phyloP scores from a whole-genome alignment of 2,888 invertebrate genomes.

The Achlya flavicornis region DNA sequence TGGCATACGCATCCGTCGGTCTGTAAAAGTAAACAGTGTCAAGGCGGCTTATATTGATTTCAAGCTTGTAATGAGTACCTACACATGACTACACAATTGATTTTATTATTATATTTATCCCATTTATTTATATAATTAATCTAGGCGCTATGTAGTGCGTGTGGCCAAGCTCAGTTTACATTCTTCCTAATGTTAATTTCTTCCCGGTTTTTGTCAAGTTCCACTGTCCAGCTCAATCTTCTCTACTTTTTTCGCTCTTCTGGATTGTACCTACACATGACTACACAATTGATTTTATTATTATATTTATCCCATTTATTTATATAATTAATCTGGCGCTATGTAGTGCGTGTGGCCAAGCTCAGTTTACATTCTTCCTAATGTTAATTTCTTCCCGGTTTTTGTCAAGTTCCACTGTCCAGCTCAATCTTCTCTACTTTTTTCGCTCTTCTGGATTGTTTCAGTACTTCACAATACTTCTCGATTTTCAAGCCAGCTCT shows the following conservation, averaged over 20 bases:
- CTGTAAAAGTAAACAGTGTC: conserved; percentile 75
- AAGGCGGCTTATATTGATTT: conserved; percentile 76
- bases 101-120: conserved; percentile 30
- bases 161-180: not conserved
- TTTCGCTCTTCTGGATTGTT: no score
- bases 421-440: no score
- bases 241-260: no score
- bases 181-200: no score
- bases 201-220: no score
- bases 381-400: no score
- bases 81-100: conserved; percentile 54
- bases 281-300: conserved; percentile 53
- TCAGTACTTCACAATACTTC: no score
- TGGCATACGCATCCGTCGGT: conserved; percentile 64
- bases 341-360: not conserved
- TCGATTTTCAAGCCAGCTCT: no score
- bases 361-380: no score
- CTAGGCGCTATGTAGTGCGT: not conserved
- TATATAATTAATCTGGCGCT: conserved; percentile 6
- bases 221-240: no score
- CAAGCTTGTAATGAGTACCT: conserved; percentile 65
- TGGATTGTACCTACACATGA: conserved; percentile 48
- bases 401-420: no score
- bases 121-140: conserved; percentile 13
- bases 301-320: conserved; percentile 11